Conservation (phyloP, 2,797 vertebrate species). For the Microhierax caerulescens region DNA sequence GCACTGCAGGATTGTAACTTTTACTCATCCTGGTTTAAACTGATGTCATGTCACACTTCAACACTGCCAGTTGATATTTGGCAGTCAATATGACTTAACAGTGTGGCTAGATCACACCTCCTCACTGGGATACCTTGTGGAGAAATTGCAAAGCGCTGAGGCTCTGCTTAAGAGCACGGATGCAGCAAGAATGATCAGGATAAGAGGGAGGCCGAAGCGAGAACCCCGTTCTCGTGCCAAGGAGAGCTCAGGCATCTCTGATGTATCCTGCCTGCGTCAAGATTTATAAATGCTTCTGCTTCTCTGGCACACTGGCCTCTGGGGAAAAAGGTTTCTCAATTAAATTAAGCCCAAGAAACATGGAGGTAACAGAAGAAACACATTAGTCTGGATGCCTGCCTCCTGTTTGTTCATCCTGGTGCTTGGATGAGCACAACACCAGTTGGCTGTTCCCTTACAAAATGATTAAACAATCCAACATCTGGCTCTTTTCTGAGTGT, state of each 20-base stretch:
- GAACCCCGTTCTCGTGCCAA: background rate
- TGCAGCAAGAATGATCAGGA: background rate
- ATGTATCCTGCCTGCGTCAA: background rate
- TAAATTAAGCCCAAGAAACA: constrained; percentile 19
- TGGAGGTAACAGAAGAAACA: background rate
- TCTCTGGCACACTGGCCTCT: background rate
- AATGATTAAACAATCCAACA: constrained; percentile 3
- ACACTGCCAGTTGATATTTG: background rate
- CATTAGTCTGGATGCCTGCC: background rate
- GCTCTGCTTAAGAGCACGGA: background rate
- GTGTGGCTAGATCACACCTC: background rate
- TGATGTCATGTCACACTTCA: background rate
- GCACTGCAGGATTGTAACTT: background rate
- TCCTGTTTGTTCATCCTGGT: constrained; percentile 10
- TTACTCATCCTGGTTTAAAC: background rate
- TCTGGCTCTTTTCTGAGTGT: background rate
- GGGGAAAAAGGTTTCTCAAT: background rate
- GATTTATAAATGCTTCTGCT: background rate
- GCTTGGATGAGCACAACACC: constrained; percentile 1
- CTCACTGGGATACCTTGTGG: background rate
- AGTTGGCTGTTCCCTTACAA: constrained; percentile 5
- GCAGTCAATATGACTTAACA: background rate
- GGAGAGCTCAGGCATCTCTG: background rate
- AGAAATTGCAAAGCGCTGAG: background rate
- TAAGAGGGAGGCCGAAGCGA: background rate